Percentiles rank a stretch among this genome's conserved stretches.
Evolutionary conservation across 2,888 invertebrate species (phyloP).

Genomic region (Epistrophe grossulariae): DNA sequence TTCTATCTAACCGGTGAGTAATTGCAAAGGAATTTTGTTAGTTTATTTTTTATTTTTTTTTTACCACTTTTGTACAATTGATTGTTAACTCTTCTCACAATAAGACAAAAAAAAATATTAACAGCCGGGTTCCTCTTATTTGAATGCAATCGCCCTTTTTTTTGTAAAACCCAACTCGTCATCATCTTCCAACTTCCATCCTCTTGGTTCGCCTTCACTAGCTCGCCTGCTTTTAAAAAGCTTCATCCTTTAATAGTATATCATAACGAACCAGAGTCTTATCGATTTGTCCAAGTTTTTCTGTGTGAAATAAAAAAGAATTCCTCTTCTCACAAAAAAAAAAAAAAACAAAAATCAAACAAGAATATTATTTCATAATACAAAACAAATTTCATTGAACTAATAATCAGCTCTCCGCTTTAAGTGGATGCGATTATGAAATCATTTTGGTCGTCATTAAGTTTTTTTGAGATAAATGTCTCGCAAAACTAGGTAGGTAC

Average conservation of each 20-base stretch:
- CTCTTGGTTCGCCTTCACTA: slow-evolving; percentile 22
- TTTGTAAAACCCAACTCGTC: not conserved
- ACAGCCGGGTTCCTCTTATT: slow-evolving; percentile 61
- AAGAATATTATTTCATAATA: slow-evolving; percentile 26
- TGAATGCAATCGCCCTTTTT: slow-evolving; percentile 56
- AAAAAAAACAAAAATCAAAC: not conserved
- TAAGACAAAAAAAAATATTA: not conserved
- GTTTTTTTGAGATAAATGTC: slow-evolving; percentile 33
- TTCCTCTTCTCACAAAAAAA: not conserved
- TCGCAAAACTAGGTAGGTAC: slow-evolving; percentile 38
- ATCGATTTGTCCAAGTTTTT: slow-evolving; percentile 72
- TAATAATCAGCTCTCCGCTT: slow-evolving; percentile 22
- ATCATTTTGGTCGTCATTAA: slow-evolving; percentile 47
- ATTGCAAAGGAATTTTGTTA: slow-evolving; percentile 46
- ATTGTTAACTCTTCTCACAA: not conserved
- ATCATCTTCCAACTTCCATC: slow-evolving; percentile 22
- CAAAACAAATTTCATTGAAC: slow-evolving; percentile 20
- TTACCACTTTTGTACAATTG: slow-evolving; percentile 6
- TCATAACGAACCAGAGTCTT: slow-evolving; percentile 61
- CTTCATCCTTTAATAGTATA: slow-evolving; percentile 42
- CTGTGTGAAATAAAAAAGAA: slow-evolving; percentile 32
- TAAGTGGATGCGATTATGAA: slow-evolving; percentile 57
- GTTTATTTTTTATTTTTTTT: slow-evolving; percentile 27
- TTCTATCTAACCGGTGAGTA: slow-evolving; percentile 93
- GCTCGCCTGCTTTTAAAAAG: slow-evolving; percentile 11